Evolutionary conservation across 2,888 invertebrate genomes (phyloP), one percentile per base, ranked within the genome.

Genomic region (Gisinianus flammeolus): DNA sequence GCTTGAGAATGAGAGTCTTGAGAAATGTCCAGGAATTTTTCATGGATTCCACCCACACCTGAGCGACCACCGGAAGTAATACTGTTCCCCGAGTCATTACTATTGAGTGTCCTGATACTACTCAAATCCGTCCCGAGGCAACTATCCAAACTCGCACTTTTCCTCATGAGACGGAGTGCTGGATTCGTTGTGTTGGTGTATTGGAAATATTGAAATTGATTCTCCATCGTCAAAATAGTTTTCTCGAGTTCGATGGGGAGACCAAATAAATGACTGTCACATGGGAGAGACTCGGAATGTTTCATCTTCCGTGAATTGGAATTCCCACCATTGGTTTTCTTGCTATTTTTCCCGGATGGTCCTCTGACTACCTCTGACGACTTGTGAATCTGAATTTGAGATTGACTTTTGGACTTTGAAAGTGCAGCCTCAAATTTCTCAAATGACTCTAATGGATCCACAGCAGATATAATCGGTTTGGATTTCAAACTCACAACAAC

Each of bases 51-150:
- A 5, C 58, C 19, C 16, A 19, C 26, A 71, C 22, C 71, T n/a
- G n/a, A n/a, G n/a, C n/a, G n/a, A 5, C 35, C 28, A 19, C 54
- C 54, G 1, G 69, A 68, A 2, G 54, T 16, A 5, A 44, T 76
- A 16, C 56, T 54, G 19, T 67, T 68, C 4, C 77, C 77, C 2
- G 77, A 70, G 19, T 70, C 71, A 52, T 71, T 33, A 8, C 74
- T 35, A n/a, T 12, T n/a, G 33, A 30, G 8, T 0, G 77, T 77
- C 26, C 71, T 77, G 19, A 77, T 58, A 31, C 77, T 77, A 64
- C 82, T 82, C 5, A 81, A 81, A 28, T 83, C 83, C 54, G 83
- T 83, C 8, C 83, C 83, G 64, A 83, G 79, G 70, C 83, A 83
- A 74, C 83, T 83, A 72, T 83, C 83, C 10, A 81, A 76, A 62